Base-by-base conservation (phyloP, 2,888 invertebrate genomes). In the Hoplodrina blanda region DNA sequence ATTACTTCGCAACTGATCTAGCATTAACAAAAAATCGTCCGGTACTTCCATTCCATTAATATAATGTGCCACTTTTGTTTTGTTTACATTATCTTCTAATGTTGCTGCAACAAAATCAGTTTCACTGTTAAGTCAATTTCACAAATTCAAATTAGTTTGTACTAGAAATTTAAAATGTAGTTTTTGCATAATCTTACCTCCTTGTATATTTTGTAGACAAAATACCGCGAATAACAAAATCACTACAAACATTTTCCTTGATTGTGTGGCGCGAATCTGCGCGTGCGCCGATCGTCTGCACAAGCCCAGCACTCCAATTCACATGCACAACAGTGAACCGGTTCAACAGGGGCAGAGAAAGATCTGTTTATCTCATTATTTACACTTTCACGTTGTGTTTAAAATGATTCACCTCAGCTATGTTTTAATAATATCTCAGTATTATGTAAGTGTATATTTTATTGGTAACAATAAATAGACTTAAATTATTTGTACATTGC, bases 281-380 rank as follows among this genome's bases (percentile, higher is more conserved):
- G 87, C 90, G 88, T 88, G 86, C 91, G 89, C 80, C 87, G 83
- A 84, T 88, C 87, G 90, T 89, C 82, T 91, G 90, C 90, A 91
- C 91, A 89, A 90, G 87, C 87, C 88, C 83, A 83, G 84, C 91
- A 90, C 87, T 92, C 88, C 91, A 93, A 90, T 94, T 93, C 89
- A 85, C 90, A 84, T 87, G 84, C 86, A 87, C 84, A 86, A 88
- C 89, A 88, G 87, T 84, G 83, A 92, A 94, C 95, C 94, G 93
- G 95, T 95, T 91, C 86, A 89, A 80, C 88, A 86, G 81, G 84
- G 88, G 84, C 86, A 89, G 90, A 84, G 88, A 89, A 91, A 86
- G 85, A 85, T 87, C 73, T 69, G 78, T 81, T 84, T 85, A 91
- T 88, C 79, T 90, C 84, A 85, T 86, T 82, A 83, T 82, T 78